phyloP scores from a whole-genome alignment of 2,888 invertebrate genomes.

The Yponomeuta malinellus region DNA sequence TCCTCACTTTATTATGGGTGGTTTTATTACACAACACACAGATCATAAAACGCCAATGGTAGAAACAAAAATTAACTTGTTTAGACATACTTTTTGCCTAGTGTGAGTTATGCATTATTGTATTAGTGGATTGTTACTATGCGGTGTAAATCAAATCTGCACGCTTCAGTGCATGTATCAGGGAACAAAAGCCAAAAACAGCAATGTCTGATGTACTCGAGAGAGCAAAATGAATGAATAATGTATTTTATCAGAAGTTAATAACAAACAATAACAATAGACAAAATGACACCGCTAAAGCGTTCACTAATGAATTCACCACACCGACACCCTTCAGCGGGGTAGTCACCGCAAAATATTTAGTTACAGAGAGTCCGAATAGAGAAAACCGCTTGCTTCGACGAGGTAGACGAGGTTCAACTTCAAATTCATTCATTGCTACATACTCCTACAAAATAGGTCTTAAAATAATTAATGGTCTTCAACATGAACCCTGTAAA shows the following conservation, averaged over 20 bases:
- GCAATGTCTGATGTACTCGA: neutral
- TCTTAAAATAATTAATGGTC: too few relatives aligned
- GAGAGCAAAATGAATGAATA: neutral
- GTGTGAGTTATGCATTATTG: neutral
- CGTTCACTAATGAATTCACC: neutral
- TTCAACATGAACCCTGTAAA: too few relatives aligned
- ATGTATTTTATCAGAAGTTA: constrained; percentile 2
- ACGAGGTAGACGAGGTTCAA: too few relatives aligned
- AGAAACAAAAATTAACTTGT: too few relatives aligned
- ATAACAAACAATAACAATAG: neutral
- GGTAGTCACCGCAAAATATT: neutral
- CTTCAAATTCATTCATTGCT: too few relatives aligned
- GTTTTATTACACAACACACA: too few relatives aligned
- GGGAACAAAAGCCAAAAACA: neutral
- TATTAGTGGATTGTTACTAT: neutral
- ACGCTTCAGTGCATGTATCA: neutral
- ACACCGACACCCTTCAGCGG: neutral
- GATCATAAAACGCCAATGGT: too few relatives aligned
- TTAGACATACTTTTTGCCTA: neutral
- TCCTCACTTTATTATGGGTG: too few relatives aligned
- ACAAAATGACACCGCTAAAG: neutral
- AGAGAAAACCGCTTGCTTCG: neutral
- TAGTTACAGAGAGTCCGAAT: neutral
- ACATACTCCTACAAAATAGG: too few relatives aligned
- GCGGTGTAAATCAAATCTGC: neutral